phyloP scores from a whole-genome alignment of 2,113 vertebrate species.

The Chelonoidis abingdonii region DNA sequence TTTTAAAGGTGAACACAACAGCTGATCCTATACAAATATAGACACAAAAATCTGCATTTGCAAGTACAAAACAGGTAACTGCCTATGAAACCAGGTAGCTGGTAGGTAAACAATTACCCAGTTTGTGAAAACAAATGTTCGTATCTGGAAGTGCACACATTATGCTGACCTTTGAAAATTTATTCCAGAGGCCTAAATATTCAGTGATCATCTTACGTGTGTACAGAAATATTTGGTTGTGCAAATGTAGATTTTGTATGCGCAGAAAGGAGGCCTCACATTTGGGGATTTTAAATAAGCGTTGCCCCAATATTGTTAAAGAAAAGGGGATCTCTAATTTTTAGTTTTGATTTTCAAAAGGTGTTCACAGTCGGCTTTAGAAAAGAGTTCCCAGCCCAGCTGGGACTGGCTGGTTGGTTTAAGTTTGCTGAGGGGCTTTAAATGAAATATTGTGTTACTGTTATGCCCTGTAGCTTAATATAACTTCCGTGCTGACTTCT shows the following conservation, averaged over 20 bases:
- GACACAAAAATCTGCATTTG: neutral
- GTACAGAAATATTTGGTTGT: neutral
- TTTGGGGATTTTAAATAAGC: neutral
- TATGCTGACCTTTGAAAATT: neutral
- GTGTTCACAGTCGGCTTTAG: neutral
- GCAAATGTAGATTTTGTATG: neutral
- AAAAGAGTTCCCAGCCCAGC: neutral
- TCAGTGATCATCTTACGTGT: neutral
- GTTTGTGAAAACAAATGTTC: neutral
- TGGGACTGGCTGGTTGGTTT: neutral
- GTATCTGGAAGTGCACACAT: neutral
- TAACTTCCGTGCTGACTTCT: constrained; percentile 18
- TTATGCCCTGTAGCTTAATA: constrained; percentile 5
- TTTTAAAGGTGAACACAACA: neutral
- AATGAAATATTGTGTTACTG: constrained; percentile 41
- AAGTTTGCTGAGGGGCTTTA: constrained; percentile 23
- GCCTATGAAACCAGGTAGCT: neutral
- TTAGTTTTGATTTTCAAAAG: neutral
- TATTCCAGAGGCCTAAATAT: neutral
- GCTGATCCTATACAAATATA: neutral
- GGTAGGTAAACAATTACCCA: neutral
- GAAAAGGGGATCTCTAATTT: neutral
- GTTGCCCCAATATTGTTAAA: neutral
- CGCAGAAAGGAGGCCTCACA: neutral
- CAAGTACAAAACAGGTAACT: neutral